phyloP scores from a whole-genome alignment of 2,113 vertebrate genomes.

The Lophius piscatorius region DNA sequence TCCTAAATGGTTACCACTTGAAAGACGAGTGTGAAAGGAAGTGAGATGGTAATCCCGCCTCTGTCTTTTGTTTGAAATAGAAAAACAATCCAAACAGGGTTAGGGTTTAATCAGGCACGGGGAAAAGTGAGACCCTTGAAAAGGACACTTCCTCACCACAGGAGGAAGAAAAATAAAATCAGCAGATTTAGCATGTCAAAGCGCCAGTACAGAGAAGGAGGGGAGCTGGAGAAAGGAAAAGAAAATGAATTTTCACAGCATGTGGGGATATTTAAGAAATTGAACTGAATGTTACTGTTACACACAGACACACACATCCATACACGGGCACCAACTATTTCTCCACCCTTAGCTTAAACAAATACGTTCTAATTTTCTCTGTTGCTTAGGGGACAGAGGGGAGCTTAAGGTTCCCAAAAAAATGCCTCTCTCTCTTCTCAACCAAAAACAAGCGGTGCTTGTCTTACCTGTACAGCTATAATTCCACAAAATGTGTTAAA shows the following conservation, averaged over 20 bases:
- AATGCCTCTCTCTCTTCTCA: conserved; percentile 45
- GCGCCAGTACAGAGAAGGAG: conserved; percentile 56
- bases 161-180: conserved; percentile 85
- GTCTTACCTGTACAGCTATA: too few species aligned
- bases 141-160: conserved; percentile 84
- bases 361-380: conserved; percentile 74
- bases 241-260: conserved; percentile 74
- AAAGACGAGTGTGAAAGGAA: conserved; percentile 77
- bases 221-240: conserved; percentile 53
- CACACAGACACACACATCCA: conserved; percentile 17
- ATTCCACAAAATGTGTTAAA: too few species aligned
- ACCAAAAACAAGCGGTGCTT: conserved; percentile 20
- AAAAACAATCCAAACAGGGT: conserved; percentile 82
- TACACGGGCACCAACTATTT: conserved; percentile 33
- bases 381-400: conserved; percentile 79
- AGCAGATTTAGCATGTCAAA: conserved; percentile 86
- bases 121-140: conserved; percentile 81
- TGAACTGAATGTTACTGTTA: conserved; percentile 67
- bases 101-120: conserved; percentile 74
- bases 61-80: conserved; percentile 81
- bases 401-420: conserved; percentile 64
- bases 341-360: conserved; percentile 45
- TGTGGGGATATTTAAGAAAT: conserved; percentile 78
- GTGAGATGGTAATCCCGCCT: conserved; percentile 77
- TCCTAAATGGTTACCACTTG: conserved; percentile 71